Evolutionary conservation across 1,140 invertebrate species (phyloP).

Genomic region (Euura saliciscinereae): DNA sequence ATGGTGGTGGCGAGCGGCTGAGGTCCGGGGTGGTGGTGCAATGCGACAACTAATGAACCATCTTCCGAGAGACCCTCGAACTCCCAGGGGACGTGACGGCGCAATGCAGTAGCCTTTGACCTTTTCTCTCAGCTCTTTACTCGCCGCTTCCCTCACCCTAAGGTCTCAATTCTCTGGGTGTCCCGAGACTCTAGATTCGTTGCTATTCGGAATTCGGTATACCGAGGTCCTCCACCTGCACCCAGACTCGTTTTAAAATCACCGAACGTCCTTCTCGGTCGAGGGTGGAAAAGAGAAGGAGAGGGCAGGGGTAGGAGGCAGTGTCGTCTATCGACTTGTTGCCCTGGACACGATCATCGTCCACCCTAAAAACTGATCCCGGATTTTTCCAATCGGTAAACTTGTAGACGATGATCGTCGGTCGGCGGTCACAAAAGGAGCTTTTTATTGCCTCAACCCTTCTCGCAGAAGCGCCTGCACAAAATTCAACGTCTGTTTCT

Average conservation of each 20-base stretch:
- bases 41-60: conserved; percentile 62
- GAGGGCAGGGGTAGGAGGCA: not conserved
- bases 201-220: no score
- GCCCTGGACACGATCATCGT: not conserved
- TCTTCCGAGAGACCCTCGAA: conserved; percentile 53
- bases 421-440: not conserved
- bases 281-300: not conserved
- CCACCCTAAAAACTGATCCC: not conserved
- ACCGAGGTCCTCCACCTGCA: not conserved
- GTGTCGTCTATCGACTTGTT: not conserved
- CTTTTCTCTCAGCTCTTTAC: conserved; percentile 19
- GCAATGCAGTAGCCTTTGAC: conserved; percentile 53
- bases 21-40: conserved; percentile 35
- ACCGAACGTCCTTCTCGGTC: not conserved
- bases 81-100: conserved; percentile 57
- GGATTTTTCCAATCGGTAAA: conserved; percentile 4
- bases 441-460: not conserved
- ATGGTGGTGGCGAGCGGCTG: no score
- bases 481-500: no score
- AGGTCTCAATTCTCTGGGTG: conserved; percentile 13
- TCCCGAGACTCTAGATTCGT: not conserved
- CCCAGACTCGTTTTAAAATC: not conserved
- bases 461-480: not conserved
- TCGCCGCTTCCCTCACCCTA: conserved; percentile 26
- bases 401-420: not conserved